These are phyloP conservation scores for Chloroclysta siterata DNA, from an alignment of 2,888 invertebrate species.

Conservation along the genomic window DNA sequence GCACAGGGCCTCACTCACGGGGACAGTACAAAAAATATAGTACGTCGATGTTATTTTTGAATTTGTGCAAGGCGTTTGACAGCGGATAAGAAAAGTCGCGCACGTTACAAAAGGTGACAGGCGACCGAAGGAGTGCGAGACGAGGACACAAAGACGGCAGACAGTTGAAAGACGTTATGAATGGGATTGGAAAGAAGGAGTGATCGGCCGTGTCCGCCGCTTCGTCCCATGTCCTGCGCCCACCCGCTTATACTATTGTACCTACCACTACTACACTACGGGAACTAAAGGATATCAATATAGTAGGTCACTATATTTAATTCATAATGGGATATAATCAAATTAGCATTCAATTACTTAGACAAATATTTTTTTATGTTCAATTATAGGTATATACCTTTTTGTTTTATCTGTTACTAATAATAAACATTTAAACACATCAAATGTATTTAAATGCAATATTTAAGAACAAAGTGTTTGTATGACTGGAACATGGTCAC, in stretches of 20 bases:
- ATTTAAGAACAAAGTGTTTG: conserved; percentile 1
- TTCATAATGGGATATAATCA: no score
- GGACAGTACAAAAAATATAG: conserved; percentile 66
- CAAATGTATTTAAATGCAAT: not conserved
- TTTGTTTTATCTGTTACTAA: no score
- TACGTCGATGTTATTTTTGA: conserved; percentile 80
- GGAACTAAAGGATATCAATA: not conserved
- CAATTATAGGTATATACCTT: no score
- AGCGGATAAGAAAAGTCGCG: conserved; percentile 70
- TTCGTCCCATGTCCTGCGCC: conserved; percentile 37
- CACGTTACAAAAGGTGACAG: conserved; percentile 78
- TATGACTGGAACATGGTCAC: conserved; percentile 27
- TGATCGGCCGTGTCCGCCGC: conserved; percentile 73
- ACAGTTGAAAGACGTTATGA: conserved; percentile 80
- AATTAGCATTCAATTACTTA: no score
- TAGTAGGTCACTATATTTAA: no score
- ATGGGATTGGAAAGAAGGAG: conserved; percentile 79
- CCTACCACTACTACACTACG: not conserved
- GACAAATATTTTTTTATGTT: no score
- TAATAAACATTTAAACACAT: not conserved
- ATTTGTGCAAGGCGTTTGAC: conserved; percentile 84
- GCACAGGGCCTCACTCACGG: conserved; percentile 54
- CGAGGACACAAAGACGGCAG: conserved; percentile 66
- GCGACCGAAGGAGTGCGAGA: conserved; percentile 68
- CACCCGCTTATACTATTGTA: conserved; percentile 29